Base-by-base conservation (phyloP, 2,797 vertebrate species). In the Acrocephalus scirpaceus region DNA sequence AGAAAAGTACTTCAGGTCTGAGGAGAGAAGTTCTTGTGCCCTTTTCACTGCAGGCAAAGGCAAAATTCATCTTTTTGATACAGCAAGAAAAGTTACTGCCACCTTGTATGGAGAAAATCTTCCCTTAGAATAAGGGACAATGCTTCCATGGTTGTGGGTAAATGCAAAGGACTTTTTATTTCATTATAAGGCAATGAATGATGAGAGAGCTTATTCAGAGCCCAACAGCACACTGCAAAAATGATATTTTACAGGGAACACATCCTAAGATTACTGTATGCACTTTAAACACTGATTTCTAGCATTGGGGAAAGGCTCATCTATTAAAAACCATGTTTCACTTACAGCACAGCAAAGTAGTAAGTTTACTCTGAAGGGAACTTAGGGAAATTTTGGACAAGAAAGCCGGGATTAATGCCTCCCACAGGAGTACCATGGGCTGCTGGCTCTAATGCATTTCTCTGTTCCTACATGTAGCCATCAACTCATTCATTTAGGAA, bases 401-500 rank as follows among this genome's bases (percentile, higher is more conserved):
- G 66, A 83, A 76, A 92, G 36, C 6, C 50, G 40, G 42, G 45
- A 88, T 77, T 94, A 86, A 93, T 74, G 83, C 44, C 64, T 93
- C 71, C 72, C 58, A 3, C 29, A 67, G 69, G 69, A 86, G 71
- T 36, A 61, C 30, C 44, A 40, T 0, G 2, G 58, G 60, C 61
- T 92, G 91, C 73, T 82, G 18, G 4, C 72, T 73, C 50, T 65
- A 79, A 89, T 61, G 74, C 40, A 61, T 72, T 45, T 80, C 70
- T 62, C 78, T 69, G 14, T 14, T 77, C 58, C 71, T 72, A 50
- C 50, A 45, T 1, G 21, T 16, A 75, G 48, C 57, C 57, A 91
- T 79, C 77, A 82, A 73, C 47, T 82, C 48, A 54, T 83, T 86
- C 80, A 88, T 87, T 94, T 77, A 86, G 50, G 45, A 89, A 76